Evolutionary conservation across 2,113 vertebrate genomes (phyloP).

Genomic region (Nothoprocta pentlandii): DNA sequence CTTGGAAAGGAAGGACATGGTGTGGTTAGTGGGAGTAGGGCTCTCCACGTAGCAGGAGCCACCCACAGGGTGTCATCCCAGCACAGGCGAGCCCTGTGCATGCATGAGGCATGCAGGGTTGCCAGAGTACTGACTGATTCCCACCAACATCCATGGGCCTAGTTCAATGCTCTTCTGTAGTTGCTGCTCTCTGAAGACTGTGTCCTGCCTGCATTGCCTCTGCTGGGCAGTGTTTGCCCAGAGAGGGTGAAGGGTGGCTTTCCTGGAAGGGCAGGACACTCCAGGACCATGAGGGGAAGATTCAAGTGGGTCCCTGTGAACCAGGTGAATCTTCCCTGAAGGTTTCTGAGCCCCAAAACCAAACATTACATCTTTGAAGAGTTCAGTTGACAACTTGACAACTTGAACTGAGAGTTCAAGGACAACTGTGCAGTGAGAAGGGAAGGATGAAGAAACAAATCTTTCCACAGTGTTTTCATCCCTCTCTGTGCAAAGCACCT

Average conservation of each 20-base stretch:
- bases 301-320: background rate
- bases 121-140: background rate
- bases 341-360: background rate
- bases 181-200: background rate
- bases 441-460: background rate
- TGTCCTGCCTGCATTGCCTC: background rate
- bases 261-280: background rate
- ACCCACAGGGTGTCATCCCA: rapidly evolving
- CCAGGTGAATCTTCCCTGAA: background rate
- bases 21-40: background rate
- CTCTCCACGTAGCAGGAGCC: too few relatives aligned
- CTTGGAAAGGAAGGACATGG: rapidly evolving
- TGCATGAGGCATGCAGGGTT: background rate
- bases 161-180: background rate
- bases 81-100: background rate
- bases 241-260: background rate
- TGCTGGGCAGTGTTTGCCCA: background rate
- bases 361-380: background rate
- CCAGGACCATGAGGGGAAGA: rapidly evolving
- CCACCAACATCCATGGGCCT: background rate
- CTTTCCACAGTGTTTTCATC: background rate
- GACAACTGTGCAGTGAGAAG: background rate
- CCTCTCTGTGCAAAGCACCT: background rate
- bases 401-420: too few relatives aligned
- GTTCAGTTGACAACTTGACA: too few relatives aligned